Conservation (phyloP, 2,888 invertebrate genomes). For the Callyntrura sp. region DNA sequence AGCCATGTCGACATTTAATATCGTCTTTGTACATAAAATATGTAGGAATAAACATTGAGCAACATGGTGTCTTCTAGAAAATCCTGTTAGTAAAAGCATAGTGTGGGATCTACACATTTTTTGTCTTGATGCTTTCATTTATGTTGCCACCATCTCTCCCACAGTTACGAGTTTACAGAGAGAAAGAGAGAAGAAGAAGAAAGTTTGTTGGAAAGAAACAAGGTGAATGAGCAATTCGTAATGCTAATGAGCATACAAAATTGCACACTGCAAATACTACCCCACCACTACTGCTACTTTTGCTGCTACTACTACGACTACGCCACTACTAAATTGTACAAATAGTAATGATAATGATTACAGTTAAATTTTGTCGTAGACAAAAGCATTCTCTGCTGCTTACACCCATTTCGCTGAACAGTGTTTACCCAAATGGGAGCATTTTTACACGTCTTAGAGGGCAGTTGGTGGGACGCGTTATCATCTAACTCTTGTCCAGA, state of each 20-base stretch:
- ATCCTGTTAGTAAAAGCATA: not conserved
- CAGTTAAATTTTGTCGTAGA: not conserved
- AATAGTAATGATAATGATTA: conserved; percentile 22
- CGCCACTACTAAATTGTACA: not conserved
- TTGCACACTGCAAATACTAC: conserved; percentile 18
- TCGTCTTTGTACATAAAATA: not conserved
- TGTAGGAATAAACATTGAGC: conserved; percentile 16
- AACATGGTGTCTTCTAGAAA: not conserved
- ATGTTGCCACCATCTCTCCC: not conserved
- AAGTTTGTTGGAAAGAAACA: not conserved
- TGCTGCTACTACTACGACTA: not conserved
- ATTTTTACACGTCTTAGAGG: no score
- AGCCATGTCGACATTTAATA: conserved; percentile 5
- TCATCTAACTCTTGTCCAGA: no score
- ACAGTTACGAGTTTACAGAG: not conserved
- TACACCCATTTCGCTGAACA: no score
- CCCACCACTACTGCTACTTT: not conserved
- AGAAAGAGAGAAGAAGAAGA: no score
- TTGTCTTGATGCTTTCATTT: not conserved
- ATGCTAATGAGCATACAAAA: conserved; percentile 31
- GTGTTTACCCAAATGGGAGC: no score
- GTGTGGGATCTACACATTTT: not conserved
- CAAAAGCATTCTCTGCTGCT: no score
- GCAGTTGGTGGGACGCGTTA: no score
- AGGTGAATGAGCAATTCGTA: conserved; percentile 21